A percentile compares a stretch with the other conserved stretches of the same genome.
These are phyloP conservation scores for Anolis sagrei DNA, from an alignment of 2,113 vertebrate species.

Conservation along the genomic window DNA sequence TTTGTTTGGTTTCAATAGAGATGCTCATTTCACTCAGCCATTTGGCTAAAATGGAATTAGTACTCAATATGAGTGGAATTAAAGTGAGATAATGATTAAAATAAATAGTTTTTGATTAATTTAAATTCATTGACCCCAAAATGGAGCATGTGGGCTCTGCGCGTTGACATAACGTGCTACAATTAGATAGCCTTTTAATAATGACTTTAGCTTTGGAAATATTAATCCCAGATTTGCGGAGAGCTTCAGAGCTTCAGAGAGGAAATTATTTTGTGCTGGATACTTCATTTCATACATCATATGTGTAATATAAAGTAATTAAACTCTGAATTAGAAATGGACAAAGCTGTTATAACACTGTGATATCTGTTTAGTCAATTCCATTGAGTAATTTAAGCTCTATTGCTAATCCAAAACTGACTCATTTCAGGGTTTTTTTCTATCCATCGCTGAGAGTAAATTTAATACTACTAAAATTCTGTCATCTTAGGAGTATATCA, in stretches of 20 bases:
- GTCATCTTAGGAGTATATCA: background rate
- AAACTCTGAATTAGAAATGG: background rate
- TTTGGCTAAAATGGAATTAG: background rate
- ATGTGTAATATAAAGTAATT: background rate
- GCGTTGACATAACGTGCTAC: background rate
- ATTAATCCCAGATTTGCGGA: background rate
- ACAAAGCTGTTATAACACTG: background rate
- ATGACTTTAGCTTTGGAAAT: background rate
- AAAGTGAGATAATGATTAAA: background rate
- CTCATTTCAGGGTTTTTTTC: background rate
- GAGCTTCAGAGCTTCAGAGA: background rate
- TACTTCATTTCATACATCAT: background rate
- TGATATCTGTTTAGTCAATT: background rate
- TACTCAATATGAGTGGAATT: background rate
- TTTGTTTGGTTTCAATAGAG: background rate
- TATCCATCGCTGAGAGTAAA: background rate
- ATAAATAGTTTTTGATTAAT: background rate
- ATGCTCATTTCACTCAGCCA: background rate
- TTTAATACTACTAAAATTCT: conserved; percentile 2
- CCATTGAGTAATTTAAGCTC: background rate
- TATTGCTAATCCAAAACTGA: background rate
- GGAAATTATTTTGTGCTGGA: background rate
- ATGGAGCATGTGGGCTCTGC: background rate
- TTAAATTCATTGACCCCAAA: background rate
- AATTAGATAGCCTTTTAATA: background rate